Percentiles rank a stretch among this genome's conserved stretches.
phyloP scores from a whole-genome alignment of 2,797 vertebrate genomes.

The Platyrinchus mystaceus region DNA sequence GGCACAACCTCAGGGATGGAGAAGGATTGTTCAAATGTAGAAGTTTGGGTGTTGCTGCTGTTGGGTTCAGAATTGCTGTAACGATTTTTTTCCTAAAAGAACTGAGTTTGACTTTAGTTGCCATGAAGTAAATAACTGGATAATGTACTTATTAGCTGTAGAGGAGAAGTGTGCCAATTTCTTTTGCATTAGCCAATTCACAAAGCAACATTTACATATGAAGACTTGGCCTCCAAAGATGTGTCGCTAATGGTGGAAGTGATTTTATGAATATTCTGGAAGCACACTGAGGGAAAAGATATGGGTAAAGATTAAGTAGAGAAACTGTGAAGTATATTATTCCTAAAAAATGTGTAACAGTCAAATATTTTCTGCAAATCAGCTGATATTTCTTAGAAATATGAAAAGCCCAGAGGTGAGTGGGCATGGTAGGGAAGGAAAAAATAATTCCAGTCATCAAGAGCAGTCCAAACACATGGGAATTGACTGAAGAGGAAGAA shows the following conservation, averaged over 20 bases:
- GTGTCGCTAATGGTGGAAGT: not conserved
- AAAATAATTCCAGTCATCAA: not conserved
- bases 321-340: not conserved
- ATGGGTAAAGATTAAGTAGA: not conserved
- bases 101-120: not conserved
- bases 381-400: not conserved
- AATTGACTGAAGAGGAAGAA: not conserved
- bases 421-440: not conserved
- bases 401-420: not conserved
- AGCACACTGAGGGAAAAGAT: not conserved
- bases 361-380: not conserved
- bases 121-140: not conserved
- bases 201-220: not conserved
- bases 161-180: not conserved
- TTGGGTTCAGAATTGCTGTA: not conserved
- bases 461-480: not conserved
- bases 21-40: not conserved
- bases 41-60: not conserved
- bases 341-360: not conserved
- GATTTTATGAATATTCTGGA: not conserved
- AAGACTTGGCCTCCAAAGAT: not conserved
- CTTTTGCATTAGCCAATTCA: not conserved
- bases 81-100: not conserved
- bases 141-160: not conserved
- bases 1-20: not conserved